A percentile compares a stretch with the other conserved stretches of the same genome.
Evolutionary conservation across 2,113 vertebrate genomes (phyloP).

Genomic region (Amphiprion percula): DNA sequence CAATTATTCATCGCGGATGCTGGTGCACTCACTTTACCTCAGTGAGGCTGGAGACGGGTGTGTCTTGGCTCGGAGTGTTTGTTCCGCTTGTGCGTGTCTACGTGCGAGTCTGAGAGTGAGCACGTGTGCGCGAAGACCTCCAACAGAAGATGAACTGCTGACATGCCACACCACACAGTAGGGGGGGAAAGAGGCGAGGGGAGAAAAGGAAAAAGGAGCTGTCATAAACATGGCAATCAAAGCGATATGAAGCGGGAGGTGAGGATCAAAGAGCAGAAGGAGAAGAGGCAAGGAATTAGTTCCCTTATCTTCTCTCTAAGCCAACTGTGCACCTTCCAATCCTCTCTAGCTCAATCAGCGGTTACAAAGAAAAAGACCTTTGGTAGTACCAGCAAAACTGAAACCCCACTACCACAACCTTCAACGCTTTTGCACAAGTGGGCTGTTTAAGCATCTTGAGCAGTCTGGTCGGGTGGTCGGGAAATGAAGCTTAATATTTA

Average conservation of each 20-base stretch:
- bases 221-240: constrained; percentile 79
- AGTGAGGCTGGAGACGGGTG: constrained; percentile 56
- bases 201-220: constrained; percentile 58
- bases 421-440: constrained; percentile 49
- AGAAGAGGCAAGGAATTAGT: constrained; percentile 70
- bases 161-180: constrained; percentile 59
- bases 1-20: constrained; percentile 83
- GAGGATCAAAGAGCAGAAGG: constrained; percentile 72
- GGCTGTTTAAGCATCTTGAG: constrained; percentile 16
- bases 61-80: constrained; percentile 45
- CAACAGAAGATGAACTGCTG: constrained; percentile 69
- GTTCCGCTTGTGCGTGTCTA: constrained; percentile 17
- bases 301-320: constrained; percentile 69
- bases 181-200: constrained; percentile 43
- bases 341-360: constrained; percentile 62
- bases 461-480: constrained; percentile 18
- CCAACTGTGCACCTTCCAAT: constrained; percentile 64
- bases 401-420: constrained; percentile 28
- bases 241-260: constrained; percentile 68
- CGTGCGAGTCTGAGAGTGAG: not conserved
- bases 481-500: constrained; percentile 11
- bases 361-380: constrained; percentile 63
- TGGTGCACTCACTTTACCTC: constrained; percentile 80
- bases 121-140: constrained; percentile 46
- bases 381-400: constrained; percentile 54